Evolutionary conservation across 30 jellyfish, hydroid and myxozoan genomes (phyloP).

Genomic region (Nemopilema nomurai): DNA sequence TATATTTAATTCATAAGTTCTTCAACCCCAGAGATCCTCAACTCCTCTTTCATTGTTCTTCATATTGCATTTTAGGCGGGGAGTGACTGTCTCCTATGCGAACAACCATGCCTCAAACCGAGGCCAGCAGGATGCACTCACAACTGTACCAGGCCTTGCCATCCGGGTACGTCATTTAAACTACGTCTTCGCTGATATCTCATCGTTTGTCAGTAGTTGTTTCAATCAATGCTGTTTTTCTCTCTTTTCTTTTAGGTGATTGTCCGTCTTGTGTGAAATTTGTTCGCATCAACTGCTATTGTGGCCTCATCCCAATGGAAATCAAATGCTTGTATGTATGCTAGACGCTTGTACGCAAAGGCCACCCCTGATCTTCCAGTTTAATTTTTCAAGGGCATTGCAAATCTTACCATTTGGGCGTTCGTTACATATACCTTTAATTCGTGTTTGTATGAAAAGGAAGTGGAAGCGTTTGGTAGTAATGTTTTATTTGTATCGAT

Average conservation of each 20-base stretch:
- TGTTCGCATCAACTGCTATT: slow-evolving; percentile 71
- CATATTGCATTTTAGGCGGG: slow-evolving; percentile 66
- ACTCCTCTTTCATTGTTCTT: neutral
- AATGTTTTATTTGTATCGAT: no score
- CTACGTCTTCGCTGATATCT: no score
- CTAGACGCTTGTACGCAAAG: neutral
- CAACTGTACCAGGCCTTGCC: slow-evolving; percentile 80
- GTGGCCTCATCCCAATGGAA: slow-evolving; percentile 62
- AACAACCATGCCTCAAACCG: slow-evolving; percentile 80
- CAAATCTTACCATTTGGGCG: no score
- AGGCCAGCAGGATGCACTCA: slow-evolving; percentile 92
- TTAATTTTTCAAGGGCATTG: no score
- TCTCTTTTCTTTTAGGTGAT: slow-evolving; percentile 40
- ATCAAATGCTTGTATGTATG: slow-evolving; percentile 85
- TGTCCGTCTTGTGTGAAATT: slow-evolving; percentile 76
- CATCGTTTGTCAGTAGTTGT: neutral
- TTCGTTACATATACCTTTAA: no score
- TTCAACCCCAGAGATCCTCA: no score
- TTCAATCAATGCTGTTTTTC: neutral
- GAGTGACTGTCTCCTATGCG: slow-evolving; percentile 70
- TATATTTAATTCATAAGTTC: no score
- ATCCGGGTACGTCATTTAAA: slow-evolving; percentile 71
- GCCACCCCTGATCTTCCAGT: no score
- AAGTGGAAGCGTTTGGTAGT: no score
- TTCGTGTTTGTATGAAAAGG: no score